Evolutionary conservation across 1,140 invertebrate genomes (phyloP), one percentile per base, ranked within the genome.

Genomic region (Trichogramma pretiosum): DNA sequence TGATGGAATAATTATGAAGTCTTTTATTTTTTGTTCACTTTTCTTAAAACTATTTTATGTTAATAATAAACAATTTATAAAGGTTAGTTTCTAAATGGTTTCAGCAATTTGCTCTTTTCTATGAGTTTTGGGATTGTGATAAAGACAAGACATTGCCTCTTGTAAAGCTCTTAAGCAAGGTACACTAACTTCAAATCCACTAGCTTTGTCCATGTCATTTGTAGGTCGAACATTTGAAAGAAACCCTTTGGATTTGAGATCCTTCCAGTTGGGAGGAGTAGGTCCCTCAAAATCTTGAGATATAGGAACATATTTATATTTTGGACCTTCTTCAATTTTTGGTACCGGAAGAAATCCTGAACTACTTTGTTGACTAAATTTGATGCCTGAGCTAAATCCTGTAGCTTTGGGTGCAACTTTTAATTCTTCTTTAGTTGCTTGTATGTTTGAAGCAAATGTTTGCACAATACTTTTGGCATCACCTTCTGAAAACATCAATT

Each of bases 401-500:
- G 80, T 82, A 0, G 57, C 60, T 60, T 76, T 78, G 33, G 75
- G 68, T 8, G 69, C 49, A 4, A 64, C 33, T 56, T 81, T 80
- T 24, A 71, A 62, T 53, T 86, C 81, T 55, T 83, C 79, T 48
- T 80, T 82, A 39, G 75, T 76, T 30, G 77, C 77, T 46, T 84
- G 77, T 23, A 73, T 75, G 30, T 74, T 77, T 54, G 82, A 79
- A 16, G 83, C 84, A 73, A 92, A 93, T 32, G 80, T 83, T 45
- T 83, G 84, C 1, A 98, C 71, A 54, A 98, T 97, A 54, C 85
- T 82, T 46, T 85, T 83, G 0, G 91, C 92, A 70, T 93, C 81
- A 18, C 79, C 81, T 56, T 91, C 86, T 8, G 90, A 92, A 68
- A 88, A 93, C 83, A 93, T 95, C 3, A 97, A 72, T 62, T 95